These are phyloP conservation scores for Sebastes vulpes DNA, from an alignment of 2,797 vertebrate genomes.

Conservation along the genomic window DNA sequence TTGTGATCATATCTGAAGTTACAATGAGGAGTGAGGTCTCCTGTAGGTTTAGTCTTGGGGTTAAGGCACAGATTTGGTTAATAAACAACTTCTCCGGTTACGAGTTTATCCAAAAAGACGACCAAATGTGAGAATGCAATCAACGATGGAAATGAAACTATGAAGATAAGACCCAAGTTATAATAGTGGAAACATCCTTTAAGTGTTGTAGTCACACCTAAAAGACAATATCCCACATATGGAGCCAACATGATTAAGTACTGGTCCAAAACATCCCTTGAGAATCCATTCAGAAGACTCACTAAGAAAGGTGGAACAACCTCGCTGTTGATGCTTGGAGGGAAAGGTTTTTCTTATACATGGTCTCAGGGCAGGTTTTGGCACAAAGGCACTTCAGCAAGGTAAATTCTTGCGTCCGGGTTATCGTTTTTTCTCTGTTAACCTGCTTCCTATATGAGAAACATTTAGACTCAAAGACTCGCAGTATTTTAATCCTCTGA, in stretches of 20 bases:
- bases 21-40: too few species aligned
- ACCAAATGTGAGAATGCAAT: too few species aligned
- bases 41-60: too few species aligned
- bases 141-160: neutral
- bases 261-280: accelerated
- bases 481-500: conserved; percentile 15
- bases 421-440: neutral
- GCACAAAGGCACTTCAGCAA: neutral
- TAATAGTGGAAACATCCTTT: neutral
- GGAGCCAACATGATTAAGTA: neutral
- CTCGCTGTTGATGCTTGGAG: accelerated
- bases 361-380: neutral
- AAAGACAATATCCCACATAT: neutral
- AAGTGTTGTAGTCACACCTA: neutral
- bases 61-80: too few species aligned
- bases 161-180: neutral
- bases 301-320: neutral
- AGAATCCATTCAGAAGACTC: neutral
- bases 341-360: neutral
- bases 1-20: too few species aligned
- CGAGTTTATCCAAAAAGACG: too few species aligned
- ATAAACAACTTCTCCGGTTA: too few species aligned
- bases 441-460: neutral
- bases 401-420: neutral
- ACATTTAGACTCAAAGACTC: neutral